These are phyloP conservation scores for Apostichopus japonicus DNA, from an alignment of 35 echinoderm and acorn worm genomes.

Conservation along the genomic window DNA sequence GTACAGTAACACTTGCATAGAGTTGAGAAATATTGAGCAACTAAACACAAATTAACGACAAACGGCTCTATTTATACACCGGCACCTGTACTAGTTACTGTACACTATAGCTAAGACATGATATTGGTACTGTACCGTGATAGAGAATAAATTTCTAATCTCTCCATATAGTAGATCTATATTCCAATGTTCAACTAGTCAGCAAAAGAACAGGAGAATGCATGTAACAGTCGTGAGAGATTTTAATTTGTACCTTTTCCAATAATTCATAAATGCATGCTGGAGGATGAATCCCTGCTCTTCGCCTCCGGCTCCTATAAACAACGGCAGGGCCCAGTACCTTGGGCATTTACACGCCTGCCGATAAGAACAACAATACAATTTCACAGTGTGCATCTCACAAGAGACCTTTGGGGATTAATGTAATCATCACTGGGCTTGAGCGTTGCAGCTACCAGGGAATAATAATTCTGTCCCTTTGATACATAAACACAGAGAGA, in stretches of 20 bases:
- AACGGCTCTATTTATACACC: too few species aligned
- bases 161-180: too few species aligned
- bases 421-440: not conserved
- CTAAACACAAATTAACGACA: too few species aligned
- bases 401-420: not conserved
- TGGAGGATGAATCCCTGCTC: slow-evolving; percentile 65
- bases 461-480: not conserved
- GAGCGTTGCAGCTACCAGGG: not conserved
- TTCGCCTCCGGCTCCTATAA: slow-evolving; percentile 83
- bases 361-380: not conserved
- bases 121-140: too few species aligned
- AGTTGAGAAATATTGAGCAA: too few species aligned
- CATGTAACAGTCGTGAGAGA: not conserved
- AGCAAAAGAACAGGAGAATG: too few species aligned
- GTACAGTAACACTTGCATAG: too few species aligned
- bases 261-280: slow-evolving; percentile 83
- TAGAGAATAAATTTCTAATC: too few species aligned
- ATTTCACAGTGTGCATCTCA: not conserved
- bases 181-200: too few species aligned
- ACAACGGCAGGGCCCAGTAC: slow-evolving; percentile 86
- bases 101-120: too few species aligned
- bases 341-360: slow-evolving; percentile 93
- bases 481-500: not conserved
- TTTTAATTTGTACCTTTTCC: slow-evolving; percentile 74
- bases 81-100: too few species aligned